phyloP scores from a whole-genome alignment of 2,797 vertebrate species.

The Melanotaenia parkinsoni region DNA sequence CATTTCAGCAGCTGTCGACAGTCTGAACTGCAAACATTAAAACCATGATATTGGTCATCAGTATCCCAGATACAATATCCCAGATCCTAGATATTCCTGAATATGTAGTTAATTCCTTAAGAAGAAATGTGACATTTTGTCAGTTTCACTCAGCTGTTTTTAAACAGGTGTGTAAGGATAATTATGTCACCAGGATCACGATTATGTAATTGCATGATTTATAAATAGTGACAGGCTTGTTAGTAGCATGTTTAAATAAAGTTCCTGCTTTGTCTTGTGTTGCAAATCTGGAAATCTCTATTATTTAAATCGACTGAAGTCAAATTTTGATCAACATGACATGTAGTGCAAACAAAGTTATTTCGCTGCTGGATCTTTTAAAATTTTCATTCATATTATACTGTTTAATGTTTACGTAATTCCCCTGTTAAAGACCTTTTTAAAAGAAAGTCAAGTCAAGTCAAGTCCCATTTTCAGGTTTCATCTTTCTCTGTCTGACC shows the following conservation, averaged over 20 bases:
- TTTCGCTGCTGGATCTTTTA: neutral
- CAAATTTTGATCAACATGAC: neutral
- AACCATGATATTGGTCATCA: no score
- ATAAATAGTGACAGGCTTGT: neutral
- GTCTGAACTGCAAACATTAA: no score
- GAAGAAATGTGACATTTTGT: neutral
- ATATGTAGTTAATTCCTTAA: no score
- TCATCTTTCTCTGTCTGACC: neutral
- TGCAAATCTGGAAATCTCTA: neutral
- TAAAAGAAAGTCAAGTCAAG: no score
- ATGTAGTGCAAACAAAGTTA: neutral
- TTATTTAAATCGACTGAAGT: neutral
- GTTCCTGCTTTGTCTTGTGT: neutral
- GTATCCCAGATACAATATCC: no score
- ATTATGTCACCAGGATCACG: neutral
- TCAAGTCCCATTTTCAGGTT: no score
- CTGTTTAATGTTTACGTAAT: no score
- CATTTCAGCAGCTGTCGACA: no score
- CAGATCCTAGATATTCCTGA: no score
- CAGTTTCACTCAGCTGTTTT: neutral
- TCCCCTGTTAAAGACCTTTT: no score
- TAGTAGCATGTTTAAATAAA: neutral
- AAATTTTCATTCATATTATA: no score
- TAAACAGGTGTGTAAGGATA: neutral
- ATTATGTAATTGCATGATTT: neutral